Evolutionary conservation across 92 coral and sea anemone genomes (phyloP), one percentile per base, ranked within the genome.

Genomic region (Scolanthus callimorphus): DNA sequence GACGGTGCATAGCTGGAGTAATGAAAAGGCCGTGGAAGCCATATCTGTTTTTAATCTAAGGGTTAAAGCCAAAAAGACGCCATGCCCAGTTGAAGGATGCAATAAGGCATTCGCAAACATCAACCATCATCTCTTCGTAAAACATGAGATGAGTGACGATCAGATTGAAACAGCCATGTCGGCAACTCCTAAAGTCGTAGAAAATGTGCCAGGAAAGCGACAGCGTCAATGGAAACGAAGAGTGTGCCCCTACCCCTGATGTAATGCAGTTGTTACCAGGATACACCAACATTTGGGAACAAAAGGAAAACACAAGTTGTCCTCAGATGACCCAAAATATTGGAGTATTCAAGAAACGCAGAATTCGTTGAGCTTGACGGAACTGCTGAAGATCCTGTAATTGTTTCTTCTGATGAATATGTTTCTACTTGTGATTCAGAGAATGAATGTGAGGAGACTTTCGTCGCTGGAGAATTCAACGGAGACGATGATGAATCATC

Each of bases 281-380:
- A 44, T 69, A 17, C 76, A 69, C 27, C n/a, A 69, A 30, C 76
- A 69, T 29, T 65, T 69, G 30, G n/a, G n/a, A n/a, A 34, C 28
- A 6, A 43, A 27, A 17, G 63, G 24, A 3, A 67, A 57, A 34
- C 74, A 67, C 25, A 67, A 55, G 43, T 12, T 67, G 38, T 55
- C 63, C 15, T 10, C 34, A 29, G 29, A 67, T 8, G 63, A 67
- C 49, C 64, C 55, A n/a, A 13, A 34, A 9, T 67, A 67, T 55
- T 8, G 55, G 19, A 67, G 11, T 67, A 17, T 20, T 26, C 55
- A 31, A 25, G 29, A 26, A 24, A 8, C 34, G 63, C 74, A 34
- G 59, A 17, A 30, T 49, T 59, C 24, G 53, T 2, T 2, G 77
- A 70, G 48, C 39, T 70, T 22, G 60, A 31, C 0, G 57, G 49